Evolutionary conservation across 2,888 invertebrate genomes (phyloP), one percentile per base, ranked within the genome.

Genomic region (Latheticus oryzae): DNA sequence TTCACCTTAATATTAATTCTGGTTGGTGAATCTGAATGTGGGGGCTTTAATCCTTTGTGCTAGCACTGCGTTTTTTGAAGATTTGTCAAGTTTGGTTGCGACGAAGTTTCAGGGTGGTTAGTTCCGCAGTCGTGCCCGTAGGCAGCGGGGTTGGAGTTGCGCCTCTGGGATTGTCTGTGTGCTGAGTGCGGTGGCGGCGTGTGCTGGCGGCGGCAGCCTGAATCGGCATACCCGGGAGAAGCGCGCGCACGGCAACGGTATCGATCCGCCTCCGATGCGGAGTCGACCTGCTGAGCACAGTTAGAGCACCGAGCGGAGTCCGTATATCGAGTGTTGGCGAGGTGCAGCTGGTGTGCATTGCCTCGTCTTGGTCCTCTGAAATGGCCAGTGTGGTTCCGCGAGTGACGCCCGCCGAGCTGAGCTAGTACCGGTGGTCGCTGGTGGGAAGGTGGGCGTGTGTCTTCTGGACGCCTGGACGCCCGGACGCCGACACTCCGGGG

Each of bases 301-400:
- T 58, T 28, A 37, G 48, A 58, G 48, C 51, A 58, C 58, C 54
- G 47, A 52, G 13, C 33, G 43, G 54, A 50, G 59, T 59, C 54
- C 58, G 59, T 33, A 58, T 48, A 21, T 52, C 52, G 58, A 52
- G 61, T 59, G 55, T 23, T 47, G 59, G 47, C 55, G 56, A 52
- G 50, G 50, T 42, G 62, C 50, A 55, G 52, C 43, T 56, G 54
- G 30, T 48, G 59, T 54, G 59, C 59, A 53, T 53, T 33, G 28
- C 47, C 61, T 51, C 58, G 40, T 55, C 48, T 60, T 52, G 45
- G 50, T 57, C 60, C 60, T 60, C 68, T 73, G 70, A 69, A 70
- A 73, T 75, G 74, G 71, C 71, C 68, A 70, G 72, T 71, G 68
- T 67, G 63, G 66, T 66, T 64, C 62, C 69, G 73, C 72, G 73